Evolutionary conservation across 2,797 vertebrate genomes (phyloP), one percentile per base, ranked within the genome.

Genomic region (Ispidina picta): DNA sequence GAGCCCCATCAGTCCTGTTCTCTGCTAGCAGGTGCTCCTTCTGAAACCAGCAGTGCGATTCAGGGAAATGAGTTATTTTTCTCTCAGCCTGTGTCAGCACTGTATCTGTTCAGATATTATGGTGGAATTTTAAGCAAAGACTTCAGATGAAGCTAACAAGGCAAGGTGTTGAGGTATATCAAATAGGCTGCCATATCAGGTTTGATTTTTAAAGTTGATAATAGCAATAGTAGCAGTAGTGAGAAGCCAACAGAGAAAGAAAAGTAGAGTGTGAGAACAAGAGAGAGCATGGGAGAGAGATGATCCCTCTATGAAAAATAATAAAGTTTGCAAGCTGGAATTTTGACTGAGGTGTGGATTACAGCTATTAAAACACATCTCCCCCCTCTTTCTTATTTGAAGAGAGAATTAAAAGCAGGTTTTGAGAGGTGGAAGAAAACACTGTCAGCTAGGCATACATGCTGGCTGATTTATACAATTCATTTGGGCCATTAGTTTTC

Each of bases 401-500:
- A 98, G 98, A 97, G 97, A 97, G 96, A 97, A 98, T 98, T 98
- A 98, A 98, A 98, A 98, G 97, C 97, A 98, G 98, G 98, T 98
- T 98, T 98, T 97, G 98, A 98, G 98, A 98, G 97, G 97, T 97
- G 97, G 97, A 98, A 98, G 98, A 98, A 98, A 98, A 98, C 97
- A 98, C 97, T 98, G 99, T 99, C 99, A 99, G 98, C 98, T 98
- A 98, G 98, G 98, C 99, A 99, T 98, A 99, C 98, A 98, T 97
- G 98, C 98, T 97, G 98, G 98, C 98, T 99, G 99, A 99, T 99
- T 99, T 99, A 99, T 99, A 99, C 99, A 99, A 99, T 99, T 99
- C 99, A 99, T 99, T 99, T 99, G 99, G 99, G 98, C 99, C 99
- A 99, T 99, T 99, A 99, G 99, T 99, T 99, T 99, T 99, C 99